phyloP scores from a whole-genome alignment of 2,113 vertebrate genomes.

The Cyprinodon tularosa region DNA sequence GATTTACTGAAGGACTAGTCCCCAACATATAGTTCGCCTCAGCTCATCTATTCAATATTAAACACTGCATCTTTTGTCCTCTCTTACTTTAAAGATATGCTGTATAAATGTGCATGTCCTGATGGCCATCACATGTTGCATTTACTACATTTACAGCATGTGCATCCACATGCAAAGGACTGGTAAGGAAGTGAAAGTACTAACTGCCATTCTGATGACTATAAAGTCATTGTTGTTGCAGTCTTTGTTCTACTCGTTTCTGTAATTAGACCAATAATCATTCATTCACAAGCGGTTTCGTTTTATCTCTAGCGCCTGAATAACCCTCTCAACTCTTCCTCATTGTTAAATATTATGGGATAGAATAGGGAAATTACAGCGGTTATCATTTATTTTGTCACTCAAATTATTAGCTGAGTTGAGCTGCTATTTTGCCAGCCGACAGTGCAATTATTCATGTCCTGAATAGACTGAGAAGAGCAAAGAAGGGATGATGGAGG shows the following conservation, averaged over 20 bases:
- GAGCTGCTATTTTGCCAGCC: constrained; percentile 32
- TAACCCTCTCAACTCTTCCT: constrained; percentile 18
- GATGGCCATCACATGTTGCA: no score
- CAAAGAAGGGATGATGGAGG: background rate
- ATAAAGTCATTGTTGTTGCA: constrained; percentile 13
- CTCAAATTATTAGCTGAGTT: constrained; percentile 46
- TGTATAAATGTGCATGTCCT: no score
- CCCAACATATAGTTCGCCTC: no score
- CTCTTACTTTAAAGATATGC: no score
- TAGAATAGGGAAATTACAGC: constrained; percentile 41
- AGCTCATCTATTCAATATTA: no score
- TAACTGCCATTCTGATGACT: background rate
- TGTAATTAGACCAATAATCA: constrained; percentile 39
- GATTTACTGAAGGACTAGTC: no score
- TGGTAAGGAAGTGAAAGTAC: background rate
- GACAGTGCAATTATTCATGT: constrained; percentile 37
- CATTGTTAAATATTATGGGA: constrained; percentile 39
- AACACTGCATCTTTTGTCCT: no score
- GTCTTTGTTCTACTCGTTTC: constrained; percentile 15
- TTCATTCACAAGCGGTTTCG: constrained; percentile 24
- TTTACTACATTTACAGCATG: no score
- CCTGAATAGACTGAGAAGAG: constrained; percentile 20
- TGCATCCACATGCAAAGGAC: background rate
- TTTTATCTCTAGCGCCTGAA: constrained; percentile 31
- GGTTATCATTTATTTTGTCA: constrained; percentile 54